Base-by-base conservation (phyloP, 2,113 vertebrate genomes). In the Mionectes macconnelli region DNA sequence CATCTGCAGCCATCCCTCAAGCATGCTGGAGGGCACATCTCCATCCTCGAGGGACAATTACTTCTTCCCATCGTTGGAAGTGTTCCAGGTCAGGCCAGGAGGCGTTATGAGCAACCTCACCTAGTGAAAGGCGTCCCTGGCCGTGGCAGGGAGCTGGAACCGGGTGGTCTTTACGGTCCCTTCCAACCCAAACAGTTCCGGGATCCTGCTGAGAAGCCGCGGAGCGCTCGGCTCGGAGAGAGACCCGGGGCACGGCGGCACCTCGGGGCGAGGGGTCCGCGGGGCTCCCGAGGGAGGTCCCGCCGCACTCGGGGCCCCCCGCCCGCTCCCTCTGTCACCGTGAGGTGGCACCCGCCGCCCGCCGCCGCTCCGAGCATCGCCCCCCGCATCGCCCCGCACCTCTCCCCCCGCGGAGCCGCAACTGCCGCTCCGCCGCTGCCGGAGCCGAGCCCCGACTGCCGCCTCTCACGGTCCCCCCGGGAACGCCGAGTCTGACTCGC, bases 381-480 rank as follows among this genome's bases (percentile, higher is more conserved):
- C 53, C 20, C 25, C 25, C 20, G 35, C 49, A 31, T 23, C 55
- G 4, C 15, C 33, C 56, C 31, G 31, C 31, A 22, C 31, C 28
- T 52, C 27, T 52, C 18, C 6, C 40, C 31, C 8, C 33, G 6
- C 45, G 1, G 0, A 35, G 21, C 59, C 35, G 42, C 2, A 3
- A 2, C 4, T 6, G 56, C 56, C 5, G 40, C 40, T 28, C 23
- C 23, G 0, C 39, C 0, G 57, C 47, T 42, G 25, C 1, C 2
- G 31, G 30, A 37, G 50, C 67, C 35, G 20, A 56, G 2, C 30
- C 39, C 9, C 11, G 22, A 0, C 13, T 4, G 31, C 31, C 12
- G 33, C 30, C 56, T 4, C 62, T 2, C 24, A 0, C 25, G 5
- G 42, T 13, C 10, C 37, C 66, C 68, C 30, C 23, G 6, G 42